Conservation (phyloP, 2,888 invertebrate genomes). For the Acanthococcus lagerstroemiae region DNA sequence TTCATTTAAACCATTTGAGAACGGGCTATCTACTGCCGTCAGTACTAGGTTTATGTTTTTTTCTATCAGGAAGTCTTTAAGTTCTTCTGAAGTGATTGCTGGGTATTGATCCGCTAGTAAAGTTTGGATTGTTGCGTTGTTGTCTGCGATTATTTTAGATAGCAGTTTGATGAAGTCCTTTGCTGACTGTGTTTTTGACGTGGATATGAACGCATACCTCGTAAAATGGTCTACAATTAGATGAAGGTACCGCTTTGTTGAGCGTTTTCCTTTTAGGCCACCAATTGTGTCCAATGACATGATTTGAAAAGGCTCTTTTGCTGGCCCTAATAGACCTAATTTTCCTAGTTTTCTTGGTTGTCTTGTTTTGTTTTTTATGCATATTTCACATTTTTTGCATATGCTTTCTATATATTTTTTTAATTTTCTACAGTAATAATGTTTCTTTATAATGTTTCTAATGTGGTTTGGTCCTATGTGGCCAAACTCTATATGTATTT, state of each 20-base stretch:
- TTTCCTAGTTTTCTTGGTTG: slow-evolving; percentile 34
- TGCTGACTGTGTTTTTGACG: slow-evolving; percentile 37
- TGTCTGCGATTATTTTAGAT: neutral
- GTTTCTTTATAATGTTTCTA: neutral
- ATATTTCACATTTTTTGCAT: slow-evolving; percentile 33
- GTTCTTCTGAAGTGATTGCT: neutral
- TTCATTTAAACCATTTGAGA: slow-evolving; percentile 14
- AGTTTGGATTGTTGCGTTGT: slow-evolving; percentile 17
- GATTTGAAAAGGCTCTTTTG: slow-evolving; percentile 37
- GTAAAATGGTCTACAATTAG: slow-evolving; percentile 37
- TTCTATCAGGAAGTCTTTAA: neutral
- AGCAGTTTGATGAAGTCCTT: slow-evolving; percentile 37
- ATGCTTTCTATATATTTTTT: slow-evolving; percentile 34
- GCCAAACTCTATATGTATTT: neutral
- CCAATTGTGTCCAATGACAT: slow-evolving; percentile 39
- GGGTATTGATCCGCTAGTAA: neutral
- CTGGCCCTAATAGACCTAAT: slow-evolving; percentile 38
- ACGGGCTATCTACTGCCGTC: slow-evolving; percentile 12
- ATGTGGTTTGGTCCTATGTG: slow-evolving; percentile 13
- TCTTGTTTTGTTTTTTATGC: slow-evolving; percentile 39
- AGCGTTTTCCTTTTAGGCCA: slow-evolving; percentile 37
- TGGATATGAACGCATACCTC: slow-evolving; percentile 36
- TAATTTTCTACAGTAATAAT: slow-evolving; percentile 27
- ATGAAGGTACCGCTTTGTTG: slow-evolving; percentile 39
- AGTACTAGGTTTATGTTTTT: neutral